Percentiles rank a stretch among this genome's conserved stretches.
Evolutionary conservation across 2,113 vertebrate genomes (phyloP).

Genomic region (Dicerorhinus sumatrensis): DNA sequence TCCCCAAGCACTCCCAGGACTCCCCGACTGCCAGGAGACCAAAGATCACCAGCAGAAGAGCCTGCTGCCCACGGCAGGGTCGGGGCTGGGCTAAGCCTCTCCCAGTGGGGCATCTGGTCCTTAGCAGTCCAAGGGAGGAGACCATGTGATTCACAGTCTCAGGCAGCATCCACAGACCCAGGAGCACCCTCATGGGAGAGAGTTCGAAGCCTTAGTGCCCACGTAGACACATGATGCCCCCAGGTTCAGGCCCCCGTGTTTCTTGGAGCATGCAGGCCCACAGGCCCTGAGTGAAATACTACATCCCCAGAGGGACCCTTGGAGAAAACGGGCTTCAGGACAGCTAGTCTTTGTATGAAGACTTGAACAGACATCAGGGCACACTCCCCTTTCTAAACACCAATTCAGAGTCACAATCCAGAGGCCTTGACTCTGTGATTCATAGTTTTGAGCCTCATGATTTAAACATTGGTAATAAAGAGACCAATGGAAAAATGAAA

Average conservation of each 20-base stretch:
- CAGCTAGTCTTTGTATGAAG: accelerated
- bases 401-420: background rate
- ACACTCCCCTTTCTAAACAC: accelerated
- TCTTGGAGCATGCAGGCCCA: accelerated
- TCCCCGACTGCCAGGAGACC: conserved; percentile 67
- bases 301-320: background rate
- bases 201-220: too few species aligned
- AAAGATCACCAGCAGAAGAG: conserved; percentile 40
- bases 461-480: background rate
- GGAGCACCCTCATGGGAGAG: accelerated
- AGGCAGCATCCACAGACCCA: background rate
- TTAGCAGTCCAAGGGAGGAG: background rate
- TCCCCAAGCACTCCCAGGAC: background rate
- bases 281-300: accelerated
- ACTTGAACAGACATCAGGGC: accelerated
- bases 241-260: accelerated
- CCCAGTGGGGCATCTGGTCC: background rate
- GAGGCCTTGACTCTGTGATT: background rate
- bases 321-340: background rate
- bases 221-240: accelerated
- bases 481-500: background rate
- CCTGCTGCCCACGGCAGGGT: conserved; percentile 38
- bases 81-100: accelerated
- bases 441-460: background rate
- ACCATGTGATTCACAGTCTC: background rate